These are phyloP conservation scores for Dufourea novaeangliae DNA, from an alignment of 1,140 invertebrate species.

Conservation along the genomic window DNA sequence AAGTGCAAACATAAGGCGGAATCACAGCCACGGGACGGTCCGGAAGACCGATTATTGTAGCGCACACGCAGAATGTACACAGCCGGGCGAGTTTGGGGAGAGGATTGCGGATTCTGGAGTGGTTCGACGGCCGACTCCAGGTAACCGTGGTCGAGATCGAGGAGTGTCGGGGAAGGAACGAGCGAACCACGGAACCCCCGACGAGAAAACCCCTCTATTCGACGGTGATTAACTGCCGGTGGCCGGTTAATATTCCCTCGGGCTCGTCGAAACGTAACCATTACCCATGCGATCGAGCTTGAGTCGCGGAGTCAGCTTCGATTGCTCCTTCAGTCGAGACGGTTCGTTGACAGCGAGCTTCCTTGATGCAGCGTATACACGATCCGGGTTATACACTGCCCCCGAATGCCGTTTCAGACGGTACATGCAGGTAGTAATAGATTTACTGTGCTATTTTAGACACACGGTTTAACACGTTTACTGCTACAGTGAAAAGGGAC, in stretches of 20 bases:
- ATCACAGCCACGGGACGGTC: not conserved
- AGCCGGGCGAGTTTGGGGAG: not conserved
- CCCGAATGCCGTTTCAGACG: too few species aligned
- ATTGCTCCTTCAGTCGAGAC: not conserved
- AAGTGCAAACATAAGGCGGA: not conserved
- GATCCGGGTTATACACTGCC: too few species aligned
- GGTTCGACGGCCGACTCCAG: not conserved
- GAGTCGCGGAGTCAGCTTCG: not conserved
- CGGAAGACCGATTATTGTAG: conserved; percentile 5
- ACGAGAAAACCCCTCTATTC: not conserved
- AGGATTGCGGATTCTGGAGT: not conserved
- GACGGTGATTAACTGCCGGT: not conserved
- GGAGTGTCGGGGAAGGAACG: not conserved
- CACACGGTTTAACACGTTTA: too few species aligned
- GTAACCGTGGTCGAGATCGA: not conserved
- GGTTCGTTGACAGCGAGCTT: not conserved
- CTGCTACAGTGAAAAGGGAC: too few species aligned
- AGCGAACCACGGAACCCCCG: not conserved
- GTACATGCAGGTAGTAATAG: too few species aligned
- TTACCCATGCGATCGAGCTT: not conserved
- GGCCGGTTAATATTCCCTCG: not conserved
- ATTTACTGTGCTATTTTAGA: too few species aligned
- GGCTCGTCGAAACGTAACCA: not conserved
- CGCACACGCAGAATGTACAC: not conserved
- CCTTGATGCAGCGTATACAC: too few species aligned